Evolutionary conservation across 2,113 vertebrate species (phyloP).

Genomic region (Sinosuthora webbiana): DNA sequence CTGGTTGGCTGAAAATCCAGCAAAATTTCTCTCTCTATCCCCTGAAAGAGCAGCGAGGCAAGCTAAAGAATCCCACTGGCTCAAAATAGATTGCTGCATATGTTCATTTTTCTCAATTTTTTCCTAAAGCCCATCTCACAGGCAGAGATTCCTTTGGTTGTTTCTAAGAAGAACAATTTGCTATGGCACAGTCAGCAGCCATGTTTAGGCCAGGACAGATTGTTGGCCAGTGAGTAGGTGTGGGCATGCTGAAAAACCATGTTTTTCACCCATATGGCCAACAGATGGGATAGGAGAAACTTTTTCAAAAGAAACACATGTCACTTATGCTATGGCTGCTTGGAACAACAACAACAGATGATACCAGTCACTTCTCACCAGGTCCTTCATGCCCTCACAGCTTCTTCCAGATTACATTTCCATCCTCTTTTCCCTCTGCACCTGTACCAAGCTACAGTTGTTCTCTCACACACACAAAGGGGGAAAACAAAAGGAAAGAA

Average conservation of each 20-base stretch:
- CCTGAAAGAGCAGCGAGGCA: neutral
- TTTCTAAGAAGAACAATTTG: constrained; percentile 19
- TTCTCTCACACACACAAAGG: neutral
- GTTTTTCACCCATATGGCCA: constrained; percentile 32
- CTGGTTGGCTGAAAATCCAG: neutral
- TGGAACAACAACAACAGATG: constrained; percentile 44
- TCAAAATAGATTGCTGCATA: constrained; percentile 26
- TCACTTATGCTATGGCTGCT: neutral
- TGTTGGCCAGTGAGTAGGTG: constrained; percentile 5
- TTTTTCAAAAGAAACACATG: constrained; percentile 9
- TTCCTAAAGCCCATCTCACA: neutral
- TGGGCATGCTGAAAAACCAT: constrained; percentile 25
- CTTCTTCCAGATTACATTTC: constrained; percentile 1
- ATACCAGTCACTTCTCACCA: constrained; percentile 7
- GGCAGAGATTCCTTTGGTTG: neutral
- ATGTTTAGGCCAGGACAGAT: constrained; percentile 36
- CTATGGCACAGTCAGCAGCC: neutral
- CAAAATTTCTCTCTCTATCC: neutral
- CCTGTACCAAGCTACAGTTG: neutral
- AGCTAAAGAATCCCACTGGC: neutral
- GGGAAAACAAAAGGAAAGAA: neutral
- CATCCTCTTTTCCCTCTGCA: neutral
- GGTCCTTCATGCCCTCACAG: neutral
- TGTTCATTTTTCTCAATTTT: constrained; percentile 26
- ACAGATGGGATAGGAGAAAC: constrained; percentile 32